Percentiles rank a stretch among this genome's conserved stretches.
These are phyloP conservation scores for Solea senegalensis DNA, from an alignment of 2,113 vertebrate genomes.

Conservation along the genomic window DNA sequence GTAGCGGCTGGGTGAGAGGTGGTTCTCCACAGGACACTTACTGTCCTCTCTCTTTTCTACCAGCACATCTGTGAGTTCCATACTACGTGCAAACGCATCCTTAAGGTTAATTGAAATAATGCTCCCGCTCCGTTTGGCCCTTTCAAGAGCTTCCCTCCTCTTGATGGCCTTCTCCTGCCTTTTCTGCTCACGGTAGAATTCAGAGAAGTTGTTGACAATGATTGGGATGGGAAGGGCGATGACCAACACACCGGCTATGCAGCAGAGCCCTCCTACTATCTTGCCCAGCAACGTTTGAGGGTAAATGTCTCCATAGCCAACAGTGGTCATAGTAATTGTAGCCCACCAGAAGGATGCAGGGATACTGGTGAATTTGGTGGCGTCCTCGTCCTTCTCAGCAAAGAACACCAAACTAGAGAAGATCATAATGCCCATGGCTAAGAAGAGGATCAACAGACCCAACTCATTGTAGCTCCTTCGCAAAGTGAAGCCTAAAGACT, in stretches of 20 bases:
- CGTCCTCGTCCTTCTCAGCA: slow-evolving; percentile 97
- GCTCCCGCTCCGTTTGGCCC: slow-evolving; percentile 96
- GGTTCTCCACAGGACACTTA: slow-evolving; percentile 85
- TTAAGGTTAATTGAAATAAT: slow-evolving; percentile 98
- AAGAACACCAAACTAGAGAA: slow-evolving; percentile 99
- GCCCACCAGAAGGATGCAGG: slow-evolving; percentile 99
- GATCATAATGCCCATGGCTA: slow-evolving; percentile 99
- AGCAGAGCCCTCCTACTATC: slow-evolving; percentile 97
- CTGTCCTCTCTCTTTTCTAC: slow-evolving; percentile 90
- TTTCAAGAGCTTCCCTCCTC: slow-evolving; percentile 94
- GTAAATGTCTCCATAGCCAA: slow-evolving; percentile 98
- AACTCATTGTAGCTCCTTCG: slow-evolving; percentile 96
- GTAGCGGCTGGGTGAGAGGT: slow-evolving; percentile 91
- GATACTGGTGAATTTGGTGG: slow-evolving; percentile 98
- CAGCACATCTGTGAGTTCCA: slow-evolving; percentile 93
- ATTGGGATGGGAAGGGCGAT: slow-evolving; percentile 98
- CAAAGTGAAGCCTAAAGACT: slow-evolving; percentile 96
- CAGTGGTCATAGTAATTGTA: slow-evolving; percentile 99
- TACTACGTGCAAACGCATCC: slow-evolving; percentile 93
- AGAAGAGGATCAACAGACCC: slow-evolving; percentile 93
- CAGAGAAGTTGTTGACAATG: slow-evolving; percentile 99
- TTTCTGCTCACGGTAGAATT: slow-evolving; percentile 99
- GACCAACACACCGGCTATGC: slow-evolving; percentile 96
- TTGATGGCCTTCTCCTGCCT: slow-evolving; percentile 98
- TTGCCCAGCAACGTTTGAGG: slow-evolving; percentile 95